phyloP scores from a whole-genome alignment of 2,888 invertebrate species.

The Cerastoderma edule region DNA sequence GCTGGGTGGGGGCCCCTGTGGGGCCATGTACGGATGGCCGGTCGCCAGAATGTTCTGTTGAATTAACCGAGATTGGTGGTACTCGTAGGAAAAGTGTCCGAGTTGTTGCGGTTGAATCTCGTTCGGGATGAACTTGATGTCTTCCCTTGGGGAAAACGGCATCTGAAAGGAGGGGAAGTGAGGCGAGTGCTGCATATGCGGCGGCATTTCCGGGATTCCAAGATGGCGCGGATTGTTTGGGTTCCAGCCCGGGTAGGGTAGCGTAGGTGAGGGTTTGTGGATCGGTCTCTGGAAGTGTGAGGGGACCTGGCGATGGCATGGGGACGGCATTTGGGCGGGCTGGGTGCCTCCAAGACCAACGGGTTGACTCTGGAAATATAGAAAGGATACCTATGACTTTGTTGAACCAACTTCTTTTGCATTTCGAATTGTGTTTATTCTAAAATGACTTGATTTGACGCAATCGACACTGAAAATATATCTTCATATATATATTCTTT shows the following conservation, averaged over 20 bases:
- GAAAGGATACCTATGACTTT: too few species aligned
- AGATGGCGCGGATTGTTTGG: slow-evolving; percentile 36
- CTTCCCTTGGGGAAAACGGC: slow-evolving; percentile 44
- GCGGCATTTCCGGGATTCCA: slow-evolving; percentile 36
- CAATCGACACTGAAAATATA: too few species aligned
- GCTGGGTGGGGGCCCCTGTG: slow-evolving; percentile 32
- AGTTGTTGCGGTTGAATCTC: slow-evolving; percentile 20
- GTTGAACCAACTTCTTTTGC: too few species aligned
- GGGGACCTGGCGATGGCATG: slow-evolving; percentile 31
- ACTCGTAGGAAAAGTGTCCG: slow-evolving; percentile 71
- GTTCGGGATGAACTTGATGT: slow-evolving; percentile 44
- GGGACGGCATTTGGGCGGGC: slow-evolving; percentile 5
- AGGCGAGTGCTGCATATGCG: slow-evolving; percentile 23
- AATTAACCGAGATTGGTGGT: slow-evolving; percentile 71
- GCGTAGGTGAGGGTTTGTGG: slow-evolving; percentile 51
- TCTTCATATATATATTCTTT: too few species aligned
- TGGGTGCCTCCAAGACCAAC: slow-evolving; percentile 23
- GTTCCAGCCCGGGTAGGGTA: slow-evolving; percentile 53
- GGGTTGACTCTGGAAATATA: slow-evolving; percentile 37
- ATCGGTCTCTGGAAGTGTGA: slow-evolving; percentile 47
- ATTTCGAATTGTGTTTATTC: too few species aligned
- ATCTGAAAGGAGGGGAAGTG: slow-evolving; percentile 41
- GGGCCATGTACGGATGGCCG: slow-evolving; percentile 62
- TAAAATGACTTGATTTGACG: too few species aligned
- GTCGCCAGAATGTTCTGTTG: slow-evolving; percentile 76